Conservation (phyloP, 2,797 vertebrate genomes). For the Carapus acus region DNA sequence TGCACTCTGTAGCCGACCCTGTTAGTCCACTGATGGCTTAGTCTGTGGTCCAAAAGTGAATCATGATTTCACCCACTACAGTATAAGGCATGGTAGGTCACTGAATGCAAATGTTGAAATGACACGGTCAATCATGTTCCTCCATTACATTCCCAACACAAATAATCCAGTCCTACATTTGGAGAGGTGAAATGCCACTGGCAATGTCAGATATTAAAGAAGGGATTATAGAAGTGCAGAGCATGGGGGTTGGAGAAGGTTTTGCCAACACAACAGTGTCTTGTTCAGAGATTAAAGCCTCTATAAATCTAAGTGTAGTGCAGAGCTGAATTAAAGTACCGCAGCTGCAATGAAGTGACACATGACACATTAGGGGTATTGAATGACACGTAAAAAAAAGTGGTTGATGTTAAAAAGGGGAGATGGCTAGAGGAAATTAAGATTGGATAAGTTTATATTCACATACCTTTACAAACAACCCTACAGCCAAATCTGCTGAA, state of each 20-base stretch:
- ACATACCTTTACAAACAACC: no score
- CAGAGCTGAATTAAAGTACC: slow-evolving; percentile 32
- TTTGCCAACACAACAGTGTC: slow-evolving; percentile 45
- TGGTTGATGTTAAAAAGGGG: no score
- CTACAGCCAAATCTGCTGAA: no score
- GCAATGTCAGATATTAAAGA: slow-evolving; percentile 60
- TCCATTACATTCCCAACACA: slow-evolving; percentile 46
- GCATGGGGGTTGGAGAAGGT: slow-evolving; percentile 18
- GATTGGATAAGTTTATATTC: no score
- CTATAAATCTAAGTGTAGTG: slow-evolving; percentile 28
- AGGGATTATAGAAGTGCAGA: slow-evolving; percentile 58
- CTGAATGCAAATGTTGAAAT: slow-evolving; percentile 24
- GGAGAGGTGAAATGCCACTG: slow-evolving; percentile 42
- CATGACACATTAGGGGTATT: no score
- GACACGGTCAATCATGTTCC: slow-evolving; percentile 53
- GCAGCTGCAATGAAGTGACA: slow-evolving; percentile 9
- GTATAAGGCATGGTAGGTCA: slow-evolving; percentile 34
- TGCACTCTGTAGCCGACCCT: no score
- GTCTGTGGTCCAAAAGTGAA: slow-evolving; percentile 8
- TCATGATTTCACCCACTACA: slow-evolving; percentile 16
- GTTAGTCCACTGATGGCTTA: slow-evolving; percentile 21
- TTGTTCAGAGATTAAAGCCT: slow-evolving; percentile 60
- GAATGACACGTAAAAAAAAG: no score
- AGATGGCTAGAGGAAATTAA: no score
- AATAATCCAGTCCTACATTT: slow-evolving; percentile 56